A percentile compares a stretch with the other conserved stretches of the same genome.
These are phyloP conservation scores for Mimas tiliae DNA, from an alignment of 2,888 invertebrate species.

Conservation along the genomic window DNA sequence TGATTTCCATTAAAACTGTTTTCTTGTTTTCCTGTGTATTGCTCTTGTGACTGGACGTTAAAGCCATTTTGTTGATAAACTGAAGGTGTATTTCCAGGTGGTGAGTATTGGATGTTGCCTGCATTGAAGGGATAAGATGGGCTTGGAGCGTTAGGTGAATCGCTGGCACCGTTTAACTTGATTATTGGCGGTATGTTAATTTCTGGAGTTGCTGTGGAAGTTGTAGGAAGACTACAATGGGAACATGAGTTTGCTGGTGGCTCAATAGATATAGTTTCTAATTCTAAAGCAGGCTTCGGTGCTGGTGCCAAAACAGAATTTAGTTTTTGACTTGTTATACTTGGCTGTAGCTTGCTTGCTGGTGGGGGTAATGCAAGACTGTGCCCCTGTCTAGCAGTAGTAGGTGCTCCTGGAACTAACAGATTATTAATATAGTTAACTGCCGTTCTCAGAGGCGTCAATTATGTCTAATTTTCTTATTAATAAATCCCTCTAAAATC, in stretches of 20 bases:
- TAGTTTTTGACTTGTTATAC: background rate
- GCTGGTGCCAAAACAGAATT: conserved; percentile 31
- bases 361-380: conserved; percentile 57
- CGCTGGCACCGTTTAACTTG: background rate
- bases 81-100: background rate
- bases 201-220: conserved; percentile 64
- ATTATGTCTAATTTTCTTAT: no score
- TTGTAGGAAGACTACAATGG: conserved; percentile 84
- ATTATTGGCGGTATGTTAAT: background rate
- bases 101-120: background rate
- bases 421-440: background rate
- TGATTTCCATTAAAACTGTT: background rate
- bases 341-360: no score
- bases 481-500: no score
- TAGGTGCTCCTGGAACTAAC: conserved; percentile 50
- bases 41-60: background rate
- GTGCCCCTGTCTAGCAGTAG: conserved; percentile 59
- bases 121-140: background rate
- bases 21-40: background rate
- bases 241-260: conserved; percentile 82
- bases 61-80: background rate
- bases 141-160: background rate
- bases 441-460: no score
- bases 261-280: conserved; percentile 49
- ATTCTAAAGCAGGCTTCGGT: conserved; percentile 37